Conservation (phyloP, 92 coral and sea anemone species). For the Porites rus region DNA sequence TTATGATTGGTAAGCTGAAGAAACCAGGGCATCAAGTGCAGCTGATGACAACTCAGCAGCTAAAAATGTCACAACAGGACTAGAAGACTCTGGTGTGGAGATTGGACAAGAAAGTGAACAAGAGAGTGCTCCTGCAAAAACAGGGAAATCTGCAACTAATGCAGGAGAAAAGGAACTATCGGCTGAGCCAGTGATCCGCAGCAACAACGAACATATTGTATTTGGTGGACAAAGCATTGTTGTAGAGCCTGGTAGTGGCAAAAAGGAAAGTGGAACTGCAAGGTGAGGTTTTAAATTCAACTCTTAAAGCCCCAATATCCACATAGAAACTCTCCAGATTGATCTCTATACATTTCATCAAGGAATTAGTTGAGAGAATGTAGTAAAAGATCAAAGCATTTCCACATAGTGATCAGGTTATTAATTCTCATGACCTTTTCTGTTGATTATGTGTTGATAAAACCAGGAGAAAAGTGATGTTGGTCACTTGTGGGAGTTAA, state of each 20-base stretch:
- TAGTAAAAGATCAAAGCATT: no score
- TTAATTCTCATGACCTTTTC: no score
- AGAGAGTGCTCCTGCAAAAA: conserved; percentile 46
- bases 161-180: not conserved
- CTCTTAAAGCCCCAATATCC: no score
- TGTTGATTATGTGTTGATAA: no score
- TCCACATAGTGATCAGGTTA: no score
- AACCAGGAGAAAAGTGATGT: no score
- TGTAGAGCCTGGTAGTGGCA: conserved; percentile 58
- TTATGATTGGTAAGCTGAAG: not conserved
- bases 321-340: no score
- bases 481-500: no score
- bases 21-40: not conserved
- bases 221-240: conserved; percentile 67
- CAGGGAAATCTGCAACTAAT: not conserved
- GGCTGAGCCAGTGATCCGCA: not conserved
- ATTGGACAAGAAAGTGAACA: conserved; percentile 92
- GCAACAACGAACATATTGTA: conserved; percentile 11
- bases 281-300: conserved; percentile 42
- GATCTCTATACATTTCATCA: no score
- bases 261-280: conserved; percentile 7
- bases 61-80: conserved; percentile 55
- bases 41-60: conserved; percentile 22
- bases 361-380: no score
- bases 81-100: conserved; percentile 91